Conservation (phyloP, 2,113 vertebrate genomes). For the Oryctolagus cuniculus region mOryCun1.1 NC_091433.1:14615501-14616000, state of each 20-base stretch:
- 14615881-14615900: not conserved
- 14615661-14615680: not conserved
- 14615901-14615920: not conserved
- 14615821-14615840: conserved; percentile 35
- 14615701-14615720: not conserved
- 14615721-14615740: not conserved
- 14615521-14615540: not conserved
- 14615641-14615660: conserved; percentile 23
- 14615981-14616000: not conserved
- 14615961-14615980: not conserved
- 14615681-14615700: conserved; percentile 28
- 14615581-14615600: conserved; percentile 40
- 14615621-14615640: conserved; percentile 11
- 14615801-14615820: not conserved
- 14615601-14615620: conserved; percentile 28
- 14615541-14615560: conserved; percentile 18
- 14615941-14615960: not conserved
- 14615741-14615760: not conserved
- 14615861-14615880: conserved; percentile 23
- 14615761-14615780: not conserved
- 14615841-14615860: not conserved
- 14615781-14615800: conserved; percentile 57
- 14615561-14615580: not conserved
- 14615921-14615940: not conserved
- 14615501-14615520: not conserved